Base-by-base conservation (phyloP, 2,113 vertebrate species). In the Bambusicola thoracicus region DNA sequence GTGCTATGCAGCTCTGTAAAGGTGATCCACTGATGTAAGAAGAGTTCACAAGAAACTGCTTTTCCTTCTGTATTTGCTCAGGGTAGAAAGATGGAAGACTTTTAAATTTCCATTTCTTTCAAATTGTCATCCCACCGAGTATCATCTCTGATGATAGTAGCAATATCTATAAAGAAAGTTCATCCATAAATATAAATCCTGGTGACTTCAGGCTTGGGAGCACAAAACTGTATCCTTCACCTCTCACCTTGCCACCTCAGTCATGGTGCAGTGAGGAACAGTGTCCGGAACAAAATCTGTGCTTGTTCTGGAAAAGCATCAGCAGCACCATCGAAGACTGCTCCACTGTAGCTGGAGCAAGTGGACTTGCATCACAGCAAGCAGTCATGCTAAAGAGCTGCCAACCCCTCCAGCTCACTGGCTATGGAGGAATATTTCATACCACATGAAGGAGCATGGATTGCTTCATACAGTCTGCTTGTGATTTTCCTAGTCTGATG, bases 401-500 rank as follows among this genome's bases (percentile, higher is more conserved):
- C 61, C 55, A 65, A 65, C 25, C 4, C 59, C 51, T 29, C 8
- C 20, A 30, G 8, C 38, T 53, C 40, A 38, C 15, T 18, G 51
- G 49, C 18, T 68, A 11, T 1, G 1, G 27, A 75, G 43, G 8
- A 73, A 20, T 55, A 65, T 38, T 72, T 48, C 22, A 20, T 6
- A 27, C 11, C 40, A 32, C 13, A 11, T 5, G 11, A 68, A 79
- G 46, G 6, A 82, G 27, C 27, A 32, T 0, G 2, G 13, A 27
- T 8, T 73, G 32, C 43, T 61, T 36, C 38, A 48, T 2, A 0
- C 12, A 9, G 11, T 46, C 34, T 75, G 19, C 38, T 25, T 53
- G 49, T 18, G 36, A 8, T 46, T 65, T 49, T 75, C 30, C 59
- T 13, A 2, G 6, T 56, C 21, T 40, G n/a, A 11, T 0, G 0